A percentile compares a stretch with the other conserved stretches of the same genome.
Evolutionary conservation across 1,140 invertebrate species (phyloP).

Genomic region (Drosophila ambigua): DNA sequence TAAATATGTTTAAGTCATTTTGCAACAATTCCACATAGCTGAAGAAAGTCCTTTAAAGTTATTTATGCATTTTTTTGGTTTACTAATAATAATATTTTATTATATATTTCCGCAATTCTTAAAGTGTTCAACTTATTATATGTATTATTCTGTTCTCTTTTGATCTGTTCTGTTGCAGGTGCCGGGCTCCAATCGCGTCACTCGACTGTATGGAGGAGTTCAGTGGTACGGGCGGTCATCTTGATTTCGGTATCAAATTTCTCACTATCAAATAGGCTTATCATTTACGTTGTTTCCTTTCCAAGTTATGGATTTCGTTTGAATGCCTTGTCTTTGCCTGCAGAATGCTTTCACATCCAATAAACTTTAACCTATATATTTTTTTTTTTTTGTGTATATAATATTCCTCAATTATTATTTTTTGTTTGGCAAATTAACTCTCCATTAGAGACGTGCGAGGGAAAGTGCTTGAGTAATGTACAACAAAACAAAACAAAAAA

Average conservation of each 20-base stretch:
- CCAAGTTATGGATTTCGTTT: conserved; percentile 45
- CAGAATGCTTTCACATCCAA: conserved; percentile 24
- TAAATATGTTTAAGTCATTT: no score
- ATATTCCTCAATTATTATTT: conserved; percentile 19
- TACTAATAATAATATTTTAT: no score
- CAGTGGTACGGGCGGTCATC: conserved; percentile 87
- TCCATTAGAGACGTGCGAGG: background rate
- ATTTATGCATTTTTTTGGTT: no score
- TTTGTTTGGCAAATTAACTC: conserved; percentile 23
- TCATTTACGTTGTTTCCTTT: conserved; percentile 65
- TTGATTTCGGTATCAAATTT: conserved; percentile 84
- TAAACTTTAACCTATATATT: background rate
- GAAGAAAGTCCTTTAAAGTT: no score
- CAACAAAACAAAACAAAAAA: background rate
- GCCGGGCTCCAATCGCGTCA: conserved; percentile 94
- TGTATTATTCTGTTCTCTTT: no score
- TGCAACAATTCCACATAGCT: no score
- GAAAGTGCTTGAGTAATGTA: conserved; percentile 15
- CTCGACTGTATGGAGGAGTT: conserved; percentile 97
- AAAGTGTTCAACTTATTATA: no score
- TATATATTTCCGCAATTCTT: no score
- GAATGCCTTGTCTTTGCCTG: conserved; percentile 23
- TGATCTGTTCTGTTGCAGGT: conserved; percentile 85
- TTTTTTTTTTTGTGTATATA: conserved; percentile 25
- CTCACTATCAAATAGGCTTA: conserved; percentile 80